These are phyloP conservation scores for Phainopepla nitens DNA, from an alignment of 2,113 vertebrate species.

Conservation along the genomic window DNA sequence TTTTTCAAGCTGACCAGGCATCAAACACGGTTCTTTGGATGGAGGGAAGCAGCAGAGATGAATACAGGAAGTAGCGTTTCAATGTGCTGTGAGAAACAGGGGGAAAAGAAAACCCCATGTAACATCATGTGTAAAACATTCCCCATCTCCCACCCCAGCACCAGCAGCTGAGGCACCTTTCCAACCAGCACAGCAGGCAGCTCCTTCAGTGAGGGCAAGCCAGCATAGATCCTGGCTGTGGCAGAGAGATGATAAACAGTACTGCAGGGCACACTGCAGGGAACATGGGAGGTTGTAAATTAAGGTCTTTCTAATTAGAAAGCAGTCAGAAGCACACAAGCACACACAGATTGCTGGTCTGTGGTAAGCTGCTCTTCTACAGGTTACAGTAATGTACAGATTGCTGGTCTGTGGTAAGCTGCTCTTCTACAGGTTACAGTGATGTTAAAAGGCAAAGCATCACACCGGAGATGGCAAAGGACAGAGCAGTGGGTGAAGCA, in stretches of 20 bases:
- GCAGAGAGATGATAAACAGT: neutral
- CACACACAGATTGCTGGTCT: neutral
- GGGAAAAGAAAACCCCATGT: neutral
- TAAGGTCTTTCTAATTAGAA: constrained; percentile 32
- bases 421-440: neutral
- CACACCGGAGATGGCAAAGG: neutral
- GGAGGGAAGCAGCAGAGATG: neutral
- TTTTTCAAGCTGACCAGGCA: neutral
- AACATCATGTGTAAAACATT: neutral
- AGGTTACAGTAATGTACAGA: neutral
- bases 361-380: neutral
- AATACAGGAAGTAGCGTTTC: neutral
- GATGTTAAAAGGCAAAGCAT: neutral
- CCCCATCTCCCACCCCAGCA: neutral
- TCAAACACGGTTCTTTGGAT: neutral
- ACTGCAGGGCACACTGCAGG: neutral
- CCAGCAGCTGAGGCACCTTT: neutral
- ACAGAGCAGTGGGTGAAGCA: neutral
- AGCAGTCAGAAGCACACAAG: neutral
- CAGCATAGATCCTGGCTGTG: neutral
- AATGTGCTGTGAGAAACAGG: neutral
- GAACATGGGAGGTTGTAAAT: neutral
- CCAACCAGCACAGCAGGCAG: neutral
- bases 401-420: neutral
- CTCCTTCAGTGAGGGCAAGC: neutral